These are phyloP conservation scores for Drosophila nigromelanica DNA, from an alignment of 1,140 invertebrate species.

Conservation along the genomic window DNA sequence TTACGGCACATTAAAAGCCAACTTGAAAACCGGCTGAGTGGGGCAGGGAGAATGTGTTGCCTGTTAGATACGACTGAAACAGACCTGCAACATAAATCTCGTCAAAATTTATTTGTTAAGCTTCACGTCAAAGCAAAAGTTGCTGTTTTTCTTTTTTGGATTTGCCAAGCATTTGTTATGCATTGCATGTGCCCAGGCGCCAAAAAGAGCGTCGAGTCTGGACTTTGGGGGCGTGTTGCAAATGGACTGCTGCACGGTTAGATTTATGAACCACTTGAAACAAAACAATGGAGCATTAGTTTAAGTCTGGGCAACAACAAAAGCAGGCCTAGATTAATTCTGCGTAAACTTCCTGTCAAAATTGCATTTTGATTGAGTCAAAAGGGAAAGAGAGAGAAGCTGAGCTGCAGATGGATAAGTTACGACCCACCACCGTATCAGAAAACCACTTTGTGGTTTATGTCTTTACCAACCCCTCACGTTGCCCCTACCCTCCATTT, in stretches of 20 bases:
- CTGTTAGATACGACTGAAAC: slow-evolving; percentile 31
- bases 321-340: slow-evolving; percentile 38
- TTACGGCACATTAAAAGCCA: slow-evolving; percentile 54
- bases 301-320: slow-evolving; percentile 10
- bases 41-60: slow-evolving; percentile 15
- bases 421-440: slow-evolving; percentile 1
- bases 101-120: slow-evolving; percentile 72
- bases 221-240: slow-evolving; percentile 37
- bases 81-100: slow-evolving; percentile 67
- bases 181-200: slow-evolving; percentile 64
- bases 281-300: slow-evolving; percentile 32
- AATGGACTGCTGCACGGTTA: slow-evolving; percentile 70
- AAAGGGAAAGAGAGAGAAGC: background rate
- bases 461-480: slow-evolving; percentile 7
- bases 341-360: slow-evolving; percentile 60
- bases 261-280: slow-evolving; percentile 57
- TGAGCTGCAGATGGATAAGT: background rate
- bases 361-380: slow-evolving; percentile 38
- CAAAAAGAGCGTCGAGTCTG: slow-evolving; percentile 22
- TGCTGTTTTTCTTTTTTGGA: slow-evolving; percentile 31
- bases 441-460: slow-evolving; percentile 29
- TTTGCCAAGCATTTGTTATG: slow-evolving; percentile 68
- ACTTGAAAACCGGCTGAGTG: slow-evolving; percentile 45
- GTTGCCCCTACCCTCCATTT: background rate
- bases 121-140: slow-evolving; percentile 56